Percentiles rank a stretch among this genome's conserved stretches.
Conservation (phyloP, 2,888 invertebrate genomes). For the Calameuta pallipes region DNA sequence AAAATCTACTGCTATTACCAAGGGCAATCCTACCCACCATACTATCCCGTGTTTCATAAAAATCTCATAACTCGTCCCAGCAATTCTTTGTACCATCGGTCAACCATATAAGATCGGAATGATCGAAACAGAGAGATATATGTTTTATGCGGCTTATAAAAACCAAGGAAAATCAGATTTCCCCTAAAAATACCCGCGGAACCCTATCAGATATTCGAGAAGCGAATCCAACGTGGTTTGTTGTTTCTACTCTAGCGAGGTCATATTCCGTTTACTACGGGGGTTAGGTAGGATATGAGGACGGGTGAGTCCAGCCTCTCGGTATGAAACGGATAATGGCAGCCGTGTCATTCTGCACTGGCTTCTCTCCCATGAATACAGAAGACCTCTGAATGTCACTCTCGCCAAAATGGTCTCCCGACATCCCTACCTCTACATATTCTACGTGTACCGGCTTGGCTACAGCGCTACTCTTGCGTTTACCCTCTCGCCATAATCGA, state of each 20-base stretch:
- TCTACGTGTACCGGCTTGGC: slow-evolving; percentile 1
- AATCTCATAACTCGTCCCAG: neutral
- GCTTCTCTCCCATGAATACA: slow-evolving; percentile 5
- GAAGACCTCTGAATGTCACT: slow-evolving; percentile 10
- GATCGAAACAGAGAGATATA: neutral
- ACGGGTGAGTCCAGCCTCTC: neutral
- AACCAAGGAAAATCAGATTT: neutral
- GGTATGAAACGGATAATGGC: slow-evolving; percentile 9
- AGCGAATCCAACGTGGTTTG: neutral
- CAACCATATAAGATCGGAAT: neutral
- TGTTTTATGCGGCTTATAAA: neutral
- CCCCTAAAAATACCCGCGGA: neutral
- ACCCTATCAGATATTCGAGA: neutral
- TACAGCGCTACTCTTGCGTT: neutral
- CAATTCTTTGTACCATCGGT: neutral
- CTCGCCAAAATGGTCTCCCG: neutral
- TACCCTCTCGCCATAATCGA: neutral
- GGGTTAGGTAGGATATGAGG: neutral
- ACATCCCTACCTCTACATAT: neutral
- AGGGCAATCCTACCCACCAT: neutral
- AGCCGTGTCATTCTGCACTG: neutral
- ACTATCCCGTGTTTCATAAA: neutral
- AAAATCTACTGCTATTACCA: neutral
- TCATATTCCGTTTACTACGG: slow-evolving; percentile 2
- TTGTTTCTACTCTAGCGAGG: neutral